These are phyloP conservation scores for Cavia aperea DNA, from an alignment of 2,113 vertebrate species.

Conservation along the genomic window DNA sequence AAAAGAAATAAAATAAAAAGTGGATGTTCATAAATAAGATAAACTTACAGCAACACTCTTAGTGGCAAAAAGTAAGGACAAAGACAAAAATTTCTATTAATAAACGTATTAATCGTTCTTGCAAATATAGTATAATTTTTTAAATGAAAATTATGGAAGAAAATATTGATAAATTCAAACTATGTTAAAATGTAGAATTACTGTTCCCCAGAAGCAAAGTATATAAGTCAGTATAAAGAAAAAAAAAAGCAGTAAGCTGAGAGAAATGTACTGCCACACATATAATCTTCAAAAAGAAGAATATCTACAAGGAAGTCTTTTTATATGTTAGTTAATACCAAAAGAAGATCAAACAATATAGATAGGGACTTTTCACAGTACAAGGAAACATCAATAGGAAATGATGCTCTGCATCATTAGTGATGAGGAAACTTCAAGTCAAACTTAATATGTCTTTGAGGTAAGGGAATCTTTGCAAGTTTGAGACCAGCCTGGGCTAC, in stretches of 20 bases:
- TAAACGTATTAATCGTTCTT: background rate
- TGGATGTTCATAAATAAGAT: background rate
- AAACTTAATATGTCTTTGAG: background rate
- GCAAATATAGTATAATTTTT: background rate
- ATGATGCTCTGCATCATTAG: background rate
- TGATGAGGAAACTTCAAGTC: background rate
- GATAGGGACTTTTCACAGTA: background rate
- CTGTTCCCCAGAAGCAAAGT: background rate
- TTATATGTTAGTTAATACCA: background rate
- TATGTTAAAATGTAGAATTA: constrained; percentile 10
- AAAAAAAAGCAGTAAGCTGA: background rate
- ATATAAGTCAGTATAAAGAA: background rate
- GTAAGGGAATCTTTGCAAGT: too few relatives aligned
- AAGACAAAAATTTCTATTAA: background rate
- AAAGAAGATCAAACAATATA: background rate
- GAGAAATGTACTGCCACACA: background rate
- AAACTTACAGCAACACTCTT: background rate
- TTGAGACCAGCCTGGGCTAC: too few relatives aligned
- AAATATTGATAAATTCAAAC: background rate
- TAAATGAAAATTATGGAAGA: background rate
- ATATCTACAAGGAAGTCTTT: background rate
- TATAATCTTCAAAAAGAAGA: background rate
- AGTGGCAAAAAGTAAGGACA: background rate
- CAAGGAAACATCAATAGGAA: background rate
- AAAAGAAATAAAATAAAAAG: background rate